Evolutionary conservation across 2,888 invertebrate species (phyloP).

Genomic region (Parnassius orleans): DNA sequence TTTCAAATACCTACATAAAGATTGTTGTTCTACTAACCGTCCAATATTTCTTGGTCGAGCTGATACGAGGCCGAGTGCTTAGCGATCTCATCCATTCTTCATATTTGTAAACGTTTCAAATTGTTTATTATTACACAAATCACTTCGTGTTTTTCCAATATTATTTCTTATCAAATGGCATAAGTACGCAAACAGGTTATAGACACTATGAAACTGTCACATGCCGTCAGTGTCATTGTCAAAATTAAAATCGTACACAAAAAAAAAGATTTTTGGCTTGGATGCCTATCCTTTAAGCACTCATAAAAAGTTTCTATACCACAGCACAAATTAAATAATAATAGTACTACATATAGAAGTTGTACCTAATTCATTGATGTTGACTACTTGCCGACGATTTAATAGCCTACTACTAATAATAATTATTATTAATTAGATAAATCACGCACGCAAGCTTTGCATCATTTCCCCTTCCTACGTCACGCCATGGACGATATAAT

Average conservation of each 20-base stretch:
- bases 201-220: conserved; percentile 12
- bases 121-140: conserved; percentile 49
- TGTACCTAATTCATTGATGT: too few relatives aligned
- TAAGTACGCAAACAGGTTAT: conserved; percentile 18
- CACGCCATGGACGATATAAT: too few relatives aligned
- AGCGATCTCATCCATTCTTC: conserved; percentile 78
- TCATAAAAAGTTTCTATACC: too few relatives aligned
- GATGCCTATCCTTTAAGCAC: too few relatives aligned
- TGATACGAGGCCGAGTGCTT: conserved; percentile 71
- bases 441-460: too few relatives aligned
- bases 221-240: conserved; percentile 30
- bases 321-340: too few relatives aligned
- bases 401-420: too few relatives aligned
- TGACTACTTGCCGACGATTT: too few relatives aligned
- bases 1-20: conserved; percentile 34
- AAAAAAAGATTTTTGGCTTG: too few relatives aligned
- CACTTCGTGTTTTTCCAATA: conserved; percentile 46
- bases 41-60: conserved; percentile 73
- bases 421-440: too few relatives aligned
- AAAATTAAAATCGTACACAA: background rate
- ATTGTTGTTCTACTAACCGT: conserved; percentile 46
- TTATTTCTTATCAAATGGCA: conserved; percentile 32
- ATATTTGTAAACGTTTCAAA: conserved; percentile 63
- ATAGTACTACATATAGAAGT: too few relatives aligned
- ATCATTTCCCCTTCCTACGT: too few relatives aligned